Evolutionary conservation across 2,888 invertebrate genomes (phyloP), one percentile per base, ranked within the genome.

Genomic region (Aricia artaxerxes): DNA sequence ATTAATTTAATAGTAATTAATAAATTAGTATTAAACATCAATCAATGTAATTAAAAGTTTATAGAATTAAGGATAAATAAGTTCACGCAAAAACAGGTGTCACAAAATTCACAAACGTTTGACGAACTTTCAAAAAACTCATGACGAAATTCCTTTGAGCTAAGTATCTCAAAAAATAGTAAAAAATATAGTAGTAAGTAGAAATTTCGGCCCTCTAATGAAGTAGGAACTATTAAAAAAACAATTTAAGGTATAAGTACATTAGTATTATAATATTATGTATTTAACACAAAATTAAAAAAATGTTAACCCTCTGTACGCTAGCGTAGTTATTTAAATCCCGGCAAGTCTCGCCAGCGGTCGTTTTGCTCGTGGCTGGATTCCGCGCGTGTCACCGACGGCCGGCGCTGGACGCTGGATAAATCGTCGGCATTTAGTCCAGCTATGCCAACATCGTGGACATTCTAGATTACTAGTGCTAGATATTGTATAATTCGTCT

Each of bases 331-430:
- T 69, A 69, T 69, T 69, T 69, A 69, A 16, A 69, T 69, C 69
- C 69, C 35, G 11, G 3, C 64, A 31, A 35, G 69, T 69, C 69
- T 69, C 69, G 69, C 69, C 69, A 38, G 69, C 69, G 16, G 69
- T 69, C 69, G 69, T 69, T 69, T 69, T 69, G 9, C 69, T 69
- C 69, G 13, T 11, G 69, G 13, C 35, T 35, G 35, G 35, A 69
- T 69, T 11, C 69, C 69, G 5, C 13, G 35, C 4, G 64, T 38
- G 69, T 69, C 69, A 31, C 35, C 69, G 69, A 69, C 35, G 64
- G 64, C n/a, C 24, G 64, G 7, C 64, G 31, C 31, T 7, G 11
- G 24, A 9, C 35, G n/a, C 64, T 69, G 38, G 69, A 69, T 13
- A 69, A 11, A 69, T 69, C 16, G 35, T 13, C 13, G 13, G 35